These are phyloP conservation scores for Hystrix cristata DNA, from an alignment of 2,113 vertebrate genomes.

Conservation along the genomic window DNA sequence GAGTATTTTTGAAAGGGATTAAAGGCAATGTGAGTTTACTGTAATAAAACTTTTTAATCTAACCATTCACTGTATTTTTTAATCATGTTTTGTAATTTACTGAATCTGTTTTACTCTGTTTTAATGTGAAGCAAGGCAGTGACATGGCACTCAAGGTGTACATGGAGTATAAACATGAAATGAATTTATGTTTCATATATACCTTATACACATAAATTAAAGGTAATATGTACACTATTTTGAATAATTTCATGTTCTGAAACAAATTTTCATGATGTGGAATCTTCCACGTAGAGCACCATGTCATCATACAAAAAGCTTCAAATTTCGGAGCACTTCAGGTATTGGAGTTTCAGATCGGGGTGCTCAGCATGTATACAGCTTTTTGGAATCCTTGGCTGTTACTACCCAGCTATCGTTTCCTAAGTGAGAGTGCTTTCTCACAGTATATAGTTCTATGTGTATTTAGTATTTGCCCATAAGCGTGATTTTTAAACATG, in stretches of 20 bases:
- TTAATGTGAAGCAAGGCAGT: not conserved
- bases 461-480: not conserved
- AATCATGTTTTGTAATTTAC: not conserved
- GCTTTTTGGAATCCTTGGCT: not conserved
- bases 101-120: not conserved
- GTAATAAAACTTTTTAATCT: not conserved
- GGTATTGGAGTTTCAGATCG: not conserved
- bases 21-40: not conserved
- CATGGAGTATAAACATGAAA: not conserved
- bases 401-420: not conserved
- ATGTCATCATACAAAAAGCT: not conserved
- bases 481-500: not conserved
- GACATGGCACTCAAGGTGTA: not conserved
- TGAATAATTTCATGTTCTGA: not conserved
- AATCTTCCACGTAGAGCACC: not conserved
- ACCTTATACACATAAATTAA: not conserved
- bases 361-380: not conserved
- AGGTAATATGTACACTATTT: not conserved
- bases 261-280: not conserved
- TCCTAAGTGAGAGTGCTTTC: not conserved
- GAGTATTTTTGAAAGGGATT: not conserved
- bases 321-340: not conserved
- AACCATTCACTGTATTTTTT: not conserved
- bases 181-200: not conserved
- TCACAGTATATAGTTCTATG: not conserved